Evolutionary conservation across 2,797 vertebrate genomes (phyloP), one percentile per base, ranked within the genome.

Genomic region (Centropyge bicolor): DNA sequence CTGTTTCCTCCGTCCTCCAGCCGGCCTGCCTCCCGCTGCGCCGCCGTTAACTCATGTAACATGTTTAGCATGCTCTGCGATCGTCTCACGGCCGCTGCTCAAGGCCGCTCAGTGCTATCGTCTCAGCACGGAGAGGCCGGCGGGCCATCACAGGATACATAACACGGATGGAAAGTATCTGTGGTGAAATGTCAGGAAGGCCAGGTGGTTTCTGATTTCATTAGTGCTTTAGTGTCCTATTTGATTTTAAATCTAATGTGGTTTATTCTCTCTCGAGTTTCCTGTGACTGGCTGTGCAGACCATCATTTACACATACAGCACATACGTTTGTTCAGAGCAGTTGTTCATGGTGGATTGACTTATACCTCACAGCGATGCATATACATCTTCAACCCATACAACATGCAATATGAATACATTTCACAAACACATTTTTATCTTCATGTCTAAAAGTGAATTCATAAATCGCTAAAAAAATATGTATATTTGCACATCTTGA

Each of bases 31-130:
- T 88, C 89, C 92, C 49, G 91, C 91, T 91, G 90, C 87, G 87
- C 66, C 73, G 89, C 92, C 86, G 52, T 95, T 92, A 95, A 95
- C 69, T 81, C 87, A 65, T 66, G 69, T 95, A 94, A 95, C 94
- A 90, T 86, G 81, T 95, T 95, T 93, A 93, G 88, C 93, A 94
- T 92, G 79, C 85, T 83, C 82, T 12, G 63, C 80, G 17, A 41
- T 80, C 77, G 3, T 77, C 69, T 80, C 76, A 69, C 82, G 70
- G 51, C 85, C n/a, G 67, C 78, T 63, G 62, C 81, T 93, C 89
- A 94, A 94, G 93, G 92, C 85, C 83, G 65, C 82, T 81, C 7
- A 57, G 82, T 81, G 88, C 82, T 83, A 83, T 86, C 70, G 16
- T 81, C 78, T 86, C 84, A 81, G 85, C 78, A 56, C 76, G 60